phyloP scores from a whole-genome alignment of 2,113 vertebrate species.

The Sylvicapra grimmia region DNA sequence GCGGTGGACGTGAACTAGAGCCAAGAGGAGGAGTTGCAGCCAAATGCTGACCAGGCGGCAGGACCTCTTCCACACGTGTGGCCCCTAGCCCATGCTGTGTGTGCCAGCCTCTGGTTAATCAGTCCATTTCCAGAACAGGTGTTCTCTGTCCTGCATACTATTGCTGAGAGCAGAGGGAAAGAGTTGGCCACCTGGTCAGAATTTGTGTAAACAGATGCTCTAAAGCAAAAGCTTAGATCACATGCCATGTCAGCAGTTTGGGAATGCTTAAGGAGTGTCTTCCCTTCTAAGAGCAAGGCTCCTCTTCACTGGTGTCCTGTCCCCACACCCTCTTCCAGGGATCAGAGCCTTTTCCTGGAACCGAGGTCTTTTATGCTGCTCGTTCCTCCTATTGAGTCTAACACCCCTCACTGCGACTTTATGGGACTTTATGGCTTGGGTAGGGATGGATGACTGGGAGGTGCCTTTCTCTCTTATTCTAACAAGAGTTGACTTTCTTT shows the following conservation, averaged over 20 bases:
- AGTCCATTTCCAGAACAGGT: slow-evolving; percentile 53
- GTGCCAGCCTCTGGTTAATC: slow-evolving; percentile 31
- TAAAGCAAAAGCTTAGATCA: background rate
- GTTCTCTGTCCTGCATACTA: slow-evolving; percentile 41
- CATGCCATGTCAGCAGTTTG: background rate
- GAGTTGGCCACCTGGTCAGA: slow-evolving; percentile 56
- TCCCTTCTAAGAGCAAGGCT: background rate
- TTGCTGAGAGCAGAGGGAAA: slow-evolving; percentile 42
- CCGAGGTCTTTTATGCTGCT: background rate
- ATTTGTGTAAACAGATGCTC: slow-evolving; percentile 49
- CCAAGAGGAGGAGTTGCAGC: slow-evolving; percentile 17
- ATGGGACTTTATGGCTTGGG: background rate
- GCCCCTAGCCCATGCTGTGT: background rate
- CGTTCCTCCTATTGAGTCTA: background rate
- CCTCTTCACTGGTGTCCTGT: background rate
- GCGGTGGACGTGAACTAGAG: background rate
- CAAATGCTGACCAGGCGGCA: background rate
- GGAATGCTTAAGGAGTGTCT: background rate
- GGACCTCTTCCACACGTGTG: background rate
- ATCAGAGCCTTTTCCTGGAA: background rate
- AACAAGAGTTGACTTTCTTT: background rate
- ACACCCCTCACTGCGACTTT: background rate
- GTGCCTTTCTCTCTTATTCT: background rate
- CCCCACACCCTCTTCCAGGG: background rate
- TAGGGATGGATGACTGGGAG: background rate